Conservation (phyloP, 2,888 invertebrate species). For the Nasonovia ribisnigri region DNA sequence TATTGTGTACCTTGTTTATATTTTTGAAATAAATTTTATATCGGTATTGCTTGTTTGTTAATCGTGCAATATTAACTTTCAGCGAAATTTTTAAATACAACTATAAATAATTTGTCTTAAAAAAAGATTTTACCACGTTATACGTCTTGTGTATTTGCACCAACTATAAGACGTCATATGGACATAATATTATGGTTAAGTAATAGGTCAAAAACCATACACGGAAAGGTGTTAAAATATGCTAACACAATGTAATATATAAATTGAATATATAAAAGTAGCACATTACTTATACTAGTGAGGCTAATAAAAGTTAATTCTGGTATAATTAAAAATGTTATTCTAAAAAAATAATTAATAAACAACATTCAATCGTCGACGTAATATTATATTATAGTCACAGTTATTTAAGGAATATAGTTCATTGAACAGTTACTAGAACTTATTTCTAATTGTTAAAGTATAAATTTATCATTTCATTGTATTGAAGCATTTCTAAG, state of each 20-base stretch:
- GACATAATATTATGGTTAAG: not conserved
- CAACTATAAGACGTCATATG: not conserved
- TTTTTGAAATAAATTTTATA: not conserved
- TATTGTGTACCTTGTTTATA: not conserved
- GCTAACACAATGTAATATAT: not conserved
- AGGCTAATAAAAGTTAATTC: not conserved
- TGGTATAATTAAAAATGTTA: not conserved
- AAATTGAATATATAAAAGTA: not conserved
- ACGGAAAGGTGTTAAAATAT: not conserved
- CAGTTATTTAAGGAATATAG: slow-evolving; percentile 12
- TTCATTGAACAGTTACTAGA: slow-evolving; percentile 23
- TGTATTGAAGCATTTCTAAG: not conserved
- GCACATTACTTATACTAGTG: not conserved
- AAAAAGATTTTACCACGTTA: not conserved
- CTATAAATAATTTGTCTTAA: not conserved
- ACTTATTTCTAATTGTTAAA: slow-evolving; percentile 19
- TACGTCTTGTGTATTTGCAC: not conserved
- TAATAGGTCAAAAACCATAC: not conserved
- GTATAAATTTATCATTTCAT: not conserved
- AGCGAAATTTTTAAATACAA: not conserved
- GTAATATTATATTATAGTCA: not conserved
- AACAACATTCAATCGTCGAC: not conserved
- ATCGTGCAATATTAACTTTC: not conserved
- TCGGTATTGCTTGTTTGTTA: not conserved
- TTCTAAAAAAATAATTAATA: slow-evolving; percentile 15